A percentile compares a stretch with the other conserved stretches of the same genome.
These are phyloP conservation scores for Schizothorax lantsangensis DNA, from an alignment of 2,797 vertebrate genomes.

Conservation along the genomic window DNA sequence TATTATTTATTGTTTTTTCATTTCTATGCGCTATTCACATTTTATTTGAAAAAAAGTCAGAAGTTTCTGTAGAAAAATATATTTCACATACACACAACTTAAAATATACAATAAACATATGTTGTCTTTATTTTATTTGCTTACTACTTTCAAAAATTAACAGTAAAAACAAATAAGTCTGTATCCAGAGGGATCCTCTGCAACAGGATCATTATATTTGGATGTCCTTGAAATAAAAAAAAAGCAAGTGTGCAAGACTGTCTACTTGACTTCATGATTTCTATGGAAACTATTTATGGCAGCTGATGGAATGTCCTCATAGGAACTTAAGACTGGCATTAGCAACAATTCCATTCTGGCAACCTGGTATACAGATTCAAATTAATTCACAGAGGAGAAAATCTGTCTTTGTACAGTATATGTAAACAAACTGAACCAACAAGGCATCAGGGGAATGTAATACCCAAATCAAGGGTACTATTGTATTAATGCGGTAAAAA, in stretches of 20 bases:
- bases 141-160: background rate
- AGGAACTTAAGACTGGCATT: constrained; percentile 4
- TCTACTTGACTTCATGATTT: constrained; percentile 13
- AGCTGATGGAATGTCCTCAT: background rate
- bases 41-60: background rate
- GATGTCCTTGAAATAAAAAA: background rate
- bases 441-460: background rate
- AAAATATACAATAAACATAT: background rate
- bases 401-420: background rate
- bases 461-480: background rate
- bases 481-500: background rate
- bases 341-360: constrained; percentile 4
- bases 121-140: background rate
- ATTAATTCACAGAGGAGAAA: background rate
- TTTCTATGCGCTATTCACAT: background rate
- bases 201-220: background rate
- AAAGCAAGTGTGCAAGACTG: background rate
- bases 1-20: background rate
- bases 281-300: constrained; percentile 28
- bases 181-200: background rate
- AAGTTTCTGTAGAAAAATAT: too few species aligned
- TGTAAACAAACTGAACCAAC: background rate
- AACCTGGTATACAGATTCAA: background rate
- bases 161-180: background rate
- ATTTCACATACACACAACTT: background rate